These are phyloP conservation scores for Amblyornis subalaris DNA, from an alignment of 2,113 vertebrate species.

Conservation along the genomic window DNA sequence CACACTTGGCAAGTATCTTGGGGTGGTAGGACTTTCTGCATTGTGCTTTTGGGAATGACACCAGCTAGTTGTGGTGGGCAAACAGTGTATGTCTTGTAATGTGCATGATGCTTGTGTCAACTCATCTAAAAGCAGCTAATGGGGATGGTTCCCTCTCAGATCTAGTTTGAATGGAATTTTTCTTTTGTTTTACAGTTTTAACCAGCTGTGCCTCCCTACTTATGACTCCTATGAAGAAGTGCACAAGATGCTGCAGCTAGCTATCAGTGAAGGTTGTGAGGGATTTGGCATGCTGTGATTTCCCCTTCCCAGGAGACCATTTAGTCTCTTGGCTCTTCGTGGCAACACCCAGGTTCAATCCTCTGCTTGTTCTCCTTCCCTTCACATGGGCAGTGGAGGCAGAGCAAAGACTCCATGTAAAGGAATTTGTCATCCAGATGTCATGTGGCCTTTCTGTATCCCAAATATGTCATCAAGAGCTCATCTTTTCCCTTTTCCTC, in stretches of 20 bases:
- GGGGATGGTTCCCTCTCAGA: not conserved
- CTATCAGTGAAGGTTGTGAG: conserved; percentile 98
- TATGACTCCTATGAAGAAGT: conserved; percentile 98
- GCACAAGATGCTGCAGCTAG: conserved; percentile 97
- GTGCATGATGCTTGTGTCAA: not conserved
- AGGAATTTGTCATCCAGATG: conserved; percentile 40
- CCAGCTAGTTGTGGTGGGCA: not conserved
- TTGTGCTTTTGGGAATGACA: not conserved
- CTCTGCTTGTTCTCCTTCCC: conserved; percentile 26
- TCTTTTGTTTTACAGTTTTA: conserved; percentile 83
- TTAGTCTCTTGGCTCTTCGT: not conserved
- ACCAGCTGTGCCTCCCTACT: conserved; percentile 99
- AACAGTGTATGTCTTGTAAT: not conserved
- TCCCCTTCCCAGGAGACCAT: not conserved
- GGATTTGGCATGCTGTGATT: conserved; percentile 97
- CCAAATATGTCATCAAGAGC: conserved; percentile 37
- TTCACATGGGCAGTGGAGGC: not conserved
- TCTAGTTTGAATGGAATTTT: not conserved
- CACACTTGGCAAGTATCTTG: conserved; percentile 87
- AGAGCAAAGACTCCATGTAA: conserved; percentile 24
- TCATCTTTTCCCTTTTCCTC: not conserved
- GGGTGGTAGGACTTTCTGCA: not conserved
- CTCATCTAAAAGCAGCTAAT: not conserved
- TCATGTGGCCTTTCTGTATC: conserved; percentile 51
- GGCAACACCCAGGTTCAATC: not conserved